Percentiles rank a stretch among this genome's conserved stretches.
phyloP scores from a whole-genome alignment of 2,113 vertebrate species.

The Merops nubicus region DNA sequence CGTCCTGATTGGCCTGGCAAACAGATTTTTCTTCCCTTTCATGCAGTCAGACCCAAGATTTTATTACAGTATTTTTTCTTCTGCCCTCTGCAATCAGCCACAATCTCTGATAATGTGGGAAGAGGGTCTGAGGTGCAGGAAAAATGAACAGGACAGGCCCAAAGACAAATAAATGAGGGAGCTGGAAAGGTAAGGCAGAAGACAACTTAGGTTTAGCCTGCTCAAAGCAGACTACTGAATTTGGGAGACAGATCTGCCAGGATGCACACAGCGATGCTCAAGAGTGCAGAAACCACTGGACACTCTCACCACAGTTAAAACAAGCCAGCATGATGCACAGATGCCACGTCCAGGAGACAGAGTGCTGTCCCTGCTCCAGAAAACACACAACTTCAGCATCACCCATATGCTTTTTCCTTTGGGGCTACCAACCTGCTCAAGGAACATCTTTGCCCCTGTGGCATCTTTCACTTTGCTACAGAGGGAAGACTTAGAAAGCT shows the following conservation, averaged over 20 bases:
- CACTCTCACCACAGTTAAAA: accelerated
- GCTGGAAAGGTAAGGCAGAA: neutral
- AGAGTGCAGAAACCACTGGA: neutral
- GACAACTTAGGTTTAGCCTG: neutral
- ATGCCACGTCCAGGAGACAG: neutral
- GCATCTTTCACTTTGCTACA: neutral
- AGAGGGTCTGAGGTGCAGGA: neutral
- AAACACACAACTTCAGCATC: neutral
- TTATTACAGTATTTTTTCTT: neutral
- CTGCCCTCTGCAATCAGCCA: neutral
- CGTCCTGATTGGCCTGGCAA: neutral
- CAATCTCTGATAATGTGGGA: neutral
- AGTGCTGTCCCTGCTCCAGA: neutral
- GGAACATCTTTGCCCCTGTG: too few species aligned
- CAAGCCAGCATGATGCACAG: neutral
- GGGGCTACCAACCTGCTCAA: neutral
- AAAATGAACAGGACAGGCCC: neutral
- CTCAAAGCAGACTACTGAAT: accelerated
- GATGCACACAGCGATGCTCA: accelerated
- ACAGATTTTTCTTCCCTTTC: neutral
- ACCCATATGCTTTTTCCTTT: accelerated
- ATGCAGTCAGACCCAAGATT: neutral
- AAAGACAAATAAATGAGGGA: neutral
- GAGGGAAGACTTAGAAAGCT: neutral
- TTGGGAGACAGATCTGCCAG: neutral